These are phyloP conservation scores for Bombus superbus DNA, from an alignment of 1,140 invertebrate genomes.

Conservation along the genomic window DNA sequence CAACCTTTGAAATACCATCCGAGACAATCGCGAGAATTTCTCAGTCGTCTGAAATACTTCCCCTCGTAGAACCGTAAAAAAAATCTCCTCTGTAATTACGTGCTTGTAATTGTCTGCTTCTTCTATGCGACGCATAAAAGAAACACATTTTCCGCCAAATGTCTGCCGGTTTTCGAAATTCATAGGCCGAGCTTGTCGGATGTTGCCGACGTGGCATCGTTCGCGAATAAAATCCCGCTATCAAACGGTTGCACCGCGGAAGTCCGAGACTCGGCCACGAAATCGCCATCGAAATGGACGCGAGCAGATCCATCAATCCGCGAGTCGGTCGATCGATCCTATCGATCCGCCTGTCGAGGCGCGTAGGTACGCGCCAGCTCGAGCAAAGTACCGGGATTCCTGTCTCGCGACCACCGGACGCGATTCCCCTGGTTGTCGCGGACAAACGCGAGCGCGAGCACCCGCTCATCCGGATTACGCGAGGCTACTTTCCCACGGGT, in stretches of 20 bases:
- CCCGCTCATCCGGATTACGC: conserved; percentile 64
- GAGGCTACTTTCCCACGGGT: conserved; percentile 68
- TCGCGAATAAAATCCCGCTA: background rate
- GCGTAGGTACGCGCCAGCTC: conserved; percentile 58
- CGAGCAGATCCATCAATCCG: conserved; percentile 74
- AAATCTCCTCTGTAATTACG: too few relatives aligned
- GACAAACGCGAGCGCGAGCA: conserved; percentile 35
- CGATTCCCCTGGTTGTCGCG: conserved; percentile 47
- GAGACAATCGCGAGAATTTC: background rate
- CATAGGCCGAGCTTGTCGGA: background rate
- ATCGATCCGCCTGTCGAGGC: conserved; percentile 65
- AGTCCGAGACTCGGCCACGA: conserved; percentile 54
- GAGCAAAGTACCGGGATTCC: conserved; percentile 65
- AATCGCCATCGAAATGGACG: conserved; percentile 59
- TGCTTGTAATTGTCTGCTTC: too few relatives aligned
- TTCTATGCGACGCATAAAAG: too few relatives aligned
- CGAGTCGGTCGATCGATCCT: conserved; percentile 67
- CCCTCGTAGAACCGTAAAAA: too few relatives aligned
- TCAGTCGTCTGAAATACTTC: too few relatives aligned
- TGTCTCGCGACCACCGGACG: conserved; percentile 65
- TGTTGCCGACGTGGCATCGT: background rate
- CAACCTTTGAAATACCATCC: background rate
- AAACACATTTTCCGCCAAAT: background rate
- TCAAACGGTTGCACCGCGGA: background rate
- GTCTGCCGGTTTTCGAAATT: background rate